Percentiles rank a stretch among this genome's conserved stretches.
Conservation (phyloP, 2,113 vertebrate genomes). For the Catagonus wagneri region DNA sequence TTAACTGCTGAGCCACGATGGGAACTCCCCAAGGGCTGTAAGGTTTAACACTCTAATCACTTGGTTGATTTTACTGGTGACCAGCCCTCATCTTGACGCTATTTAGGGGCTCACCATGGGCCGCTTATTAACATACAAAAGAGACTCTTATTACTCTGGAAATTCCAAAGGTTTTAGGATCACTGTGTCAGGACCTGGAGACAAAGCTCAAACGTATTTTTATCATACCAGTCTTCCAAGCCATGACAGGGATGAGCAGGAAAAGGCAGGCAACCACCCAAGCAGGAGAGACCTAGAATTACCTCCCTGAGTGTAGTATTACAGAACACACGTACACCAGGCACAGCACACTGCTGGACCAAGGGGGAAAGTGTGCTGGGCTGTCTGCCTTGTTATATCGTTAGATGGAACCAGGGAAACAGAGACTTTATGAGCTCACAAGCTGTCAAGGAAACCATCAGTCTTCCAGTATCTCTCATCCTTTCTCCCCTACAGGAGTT, state of each 20-base stretch:
- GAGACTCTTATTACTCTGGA: neutral
- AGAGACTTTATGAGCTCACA: neutral
- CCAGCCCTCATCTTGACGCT: neutral
- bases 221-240: neutral
- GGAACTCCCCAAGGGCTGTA: too few species aligned
- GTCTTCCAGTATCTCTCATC: neutral
- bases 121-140: neutral
- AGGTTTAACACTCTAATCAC: neutral
- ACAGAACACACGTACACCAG: neutral
- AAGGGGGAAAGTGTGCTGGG: neutral
- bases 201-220: neutral
- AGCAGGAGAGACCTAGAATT: neutral
- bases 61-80: neutral
- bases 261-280: accelerated
- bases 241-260: neutral
- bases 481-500: neutral
- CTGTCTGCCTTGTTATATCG: too few species aligned
- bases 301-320: too few species aligned
- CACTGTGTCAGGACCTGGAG: neutral
- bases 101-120: neutral
- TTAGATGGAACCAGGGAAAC: neutral
- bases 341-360: neutral
- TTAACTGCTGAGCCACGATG: too few species aligned
- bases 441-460: neutral
- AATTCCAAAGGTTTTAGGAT: neutral